A percentile compares a stretch with the other conserved stretches of the same genome.
These are phyloP conservation scores for Microplitis demolitor DNA, from an alignment of 1,140 invertebrate species.

Conservation along the genomic window DNA sequence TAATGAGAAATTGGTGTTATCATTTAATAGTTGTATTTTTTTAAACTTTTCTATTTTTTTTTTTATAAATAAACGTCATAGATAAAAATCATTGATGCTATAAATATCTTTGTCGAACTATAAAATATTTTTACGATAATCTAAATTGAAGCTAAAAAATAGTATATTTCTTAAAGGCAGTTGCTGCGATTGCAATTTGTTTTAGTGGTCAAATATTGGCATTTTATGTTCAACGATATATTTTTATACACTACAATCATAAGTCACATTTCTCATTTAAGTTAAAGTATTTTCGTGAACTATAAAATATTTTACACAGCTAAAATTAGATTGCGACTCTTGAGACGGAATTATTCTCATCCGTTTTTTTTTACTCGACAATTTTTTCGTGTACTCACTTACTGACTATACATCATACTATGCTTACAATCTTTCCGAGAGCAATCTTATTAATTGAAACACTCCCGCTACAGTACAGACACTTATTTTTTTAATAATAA, in stretches of 20 bases:
- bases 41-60: background rate
- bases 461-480: background rate
- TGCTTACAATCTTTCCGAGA: background rate
- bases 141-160: too few relatives aligned
- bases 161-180: too few relatives aligned
- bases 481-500: background rate
- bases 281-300: background rate
- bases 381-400: background rate
- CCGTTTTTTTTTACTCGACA: background rate
- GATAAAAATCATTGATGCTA: background rate
- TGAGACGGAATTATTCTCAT: background rate
- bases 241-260: background rate
- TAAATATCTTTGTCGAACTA: too few relatives aligned
- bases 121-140: too few relatives aligned
- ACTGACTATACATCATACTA: background rate
- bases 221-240: background rate
- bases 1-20: background rate
- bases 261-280: background rate
- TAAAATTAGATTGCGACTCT: background rate
- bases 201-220: background rate
- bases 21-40: background rate
- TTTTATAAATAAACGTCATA: too few relatives aligned
- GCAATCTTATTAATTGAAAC: constrained; percentile 13
- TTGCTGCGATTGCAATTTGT: background rate
- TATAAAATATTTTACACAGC: background rate